Evolutionary conservation across 2,888 invertebrate species (phyloP).

Genomic region (Acanthoscelides obtectus): DNA sequence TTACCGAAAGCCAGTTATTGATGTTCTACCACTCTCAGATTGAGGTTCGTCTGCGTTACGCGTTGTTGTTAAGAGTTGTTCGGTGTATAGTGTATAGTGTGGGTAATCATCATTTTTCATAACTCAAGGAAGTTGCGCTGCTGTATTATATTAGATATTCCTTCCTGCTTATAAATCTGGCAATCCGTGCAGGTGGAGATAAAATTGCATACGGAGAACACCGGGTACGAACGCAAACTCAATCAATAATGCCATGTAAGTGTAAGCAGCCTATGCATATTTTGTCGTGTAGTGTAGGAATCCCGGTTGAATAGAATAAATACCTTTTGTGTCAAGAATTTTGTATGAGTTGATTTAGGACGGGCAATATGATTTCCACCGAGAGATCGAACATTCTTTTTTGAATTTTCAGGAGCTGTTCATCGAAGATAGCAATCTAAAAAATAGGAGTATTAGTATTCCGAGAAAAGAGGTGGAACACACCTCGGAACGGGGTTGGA

Average conservation of each 20-base stretch:
- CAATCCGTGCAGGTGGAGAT: neutral
- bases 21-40: no score
- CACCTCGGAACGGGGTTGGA: constrained; percentile 42
- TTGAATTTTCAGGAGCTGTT: neutral
- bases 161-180: neutral
- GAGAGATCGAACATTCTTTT: neutral
- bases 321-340: neutral
- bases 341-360: neutral
- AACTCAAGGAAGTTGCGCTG: no score
- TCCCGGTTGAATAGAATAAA: neutral
- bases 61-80: no score
- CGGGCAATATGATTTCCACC: neutral
- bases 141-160: no score
- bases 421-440: constrained; percentile 33
- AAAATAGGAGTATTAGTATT: constrained; percentile 41
- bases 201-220: neutral
- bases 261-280: neutral
- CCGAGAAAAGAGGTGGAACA: constrained; percentile 33
- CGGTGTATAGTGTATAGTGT: no score
- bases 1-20: no score
- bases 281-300: neutral
- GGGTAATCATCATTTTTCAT: no score
- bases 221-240: neutral
- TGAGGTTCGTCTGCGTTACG: no score
- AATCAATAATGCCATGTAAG: neutral